Evolutionary conservation across 2,797 vertebrate species (phyloP).

Genomic region (Xenops minutus): DNA sequence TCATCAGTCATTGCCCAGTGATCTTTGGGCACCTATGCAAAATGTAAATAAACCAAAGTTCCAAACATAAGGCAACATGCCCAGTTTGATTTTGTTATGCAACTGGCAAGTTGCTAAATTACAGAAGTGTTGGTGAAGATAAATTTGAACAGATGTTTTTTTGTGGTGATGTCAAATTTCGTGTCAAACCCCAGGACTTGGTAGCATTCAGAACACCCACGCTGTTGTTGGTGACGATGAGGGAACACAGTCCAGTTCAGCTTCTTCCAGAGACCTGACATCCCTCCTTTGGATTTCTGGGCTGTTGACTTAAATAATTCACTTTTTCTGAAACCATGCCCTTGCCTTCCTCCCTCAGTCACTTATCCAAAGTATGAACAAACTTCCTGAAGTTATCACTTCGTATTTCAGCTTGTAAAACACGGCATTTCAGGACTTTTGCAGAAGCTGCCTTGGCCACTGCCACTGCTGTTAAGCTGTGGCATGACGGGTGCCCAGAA

Average conservation of each 20-base stretch:
- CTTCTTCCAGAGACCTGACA: neutral
- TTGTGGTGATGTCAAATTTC: neutral
- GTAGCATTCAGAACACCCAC: neutral
- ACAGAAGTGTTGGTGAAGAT: neutral
- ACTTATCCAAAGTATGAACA: neutral
- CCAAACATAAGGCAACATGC: neutral
- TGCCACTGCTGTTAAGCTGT: neutral
- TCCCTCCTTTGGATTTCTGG: neutral
- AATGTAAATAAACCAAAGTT: constrained; percentile 34
- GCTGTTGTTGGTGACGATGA: neutral
- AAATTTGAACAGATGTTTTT: neutral
- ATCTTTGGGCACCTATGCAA: constrained; percentile 7
- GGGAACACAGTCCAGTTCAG: neutral
- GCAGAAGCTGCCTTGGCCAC: neutral
- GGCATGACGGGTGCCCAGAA: fast-evolving
- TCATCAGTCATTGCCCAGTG: neutral
- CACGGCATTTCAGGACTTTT: neutral
- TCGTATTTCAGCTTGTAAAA: constrained; percentile 9
- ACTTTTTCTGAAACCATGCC: neutral
- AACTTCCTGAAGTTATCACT: neutral
- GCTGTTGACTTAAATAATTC: neutral
- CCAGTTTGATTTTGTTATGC: constrained; percentile 44
- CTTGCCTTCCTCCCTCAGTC: neutral
- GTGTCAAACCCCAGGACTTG: neutral
- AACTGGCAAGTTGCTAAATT: constrained; percentile 29